Base-by-base conservation (phyloP, 2,113 vertebrate genomes). In the Chaenocephalus aceratus region DNA sequence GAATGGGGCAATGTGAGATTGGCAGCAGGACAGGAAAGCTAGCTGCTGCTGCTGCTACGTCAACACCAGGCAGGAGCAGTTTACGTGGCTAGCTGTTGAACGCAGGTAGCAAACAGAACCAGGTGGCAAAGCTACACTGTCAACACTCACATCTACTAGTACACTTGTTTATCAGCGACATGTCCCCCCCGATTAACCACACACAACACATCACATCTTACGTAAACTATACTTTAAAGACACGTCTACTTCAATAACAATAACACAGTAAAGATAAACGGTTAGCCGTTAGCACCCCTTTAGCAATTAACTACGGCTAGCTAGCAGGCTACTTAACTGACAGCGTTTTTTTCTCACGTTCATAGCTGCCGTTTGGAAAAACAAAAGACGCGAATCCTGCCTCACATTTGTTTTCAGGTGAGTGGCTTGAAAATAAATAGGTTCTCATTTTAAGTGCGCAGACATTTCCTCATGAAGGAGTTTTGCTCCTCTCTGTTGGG, bases 21-120 rank as follows among this genome's bases (percentile, higher is more conserved):
- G 9, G n/a, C 56, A 10, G 26, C 15, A 10, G 26, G 18, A 64
- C 56, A 72, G 60, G 23, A 57, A 8, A 61, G 52, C 72, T 77
- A 80, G 72, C 74, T 68, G 80, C 75, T 80, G 80, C 75, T 80
- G 30, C 72, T 83, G 89, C 89, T 89, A 90, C 91, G 90, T 91
- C 89, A 84, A 91, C 90, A 87, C 70, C 72, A 46, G 64, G 65
- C 83, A 74, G 82, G 58, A 60, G 71, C 84, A 73, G 89, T 91
- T 91, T 93, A 94, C 92, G 93, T 92, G 91, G 93, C 93, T 91
- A 91, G 80, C 66, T 44, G 48, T n/a, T 23, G 44, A 64, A 54
- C 69, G 59, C 83, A 85, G 80, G 80, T 83, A 88, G 75, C 78
- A 34, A 51, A 64, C 52, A 46, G 30, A 10, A 65, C 41, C 71